A percentile compares a stretch with the other conserved stretches of the same genome.
Conservation (phyloP, 2,888 invertebrate species). For the Lumbricus terrestris region DNA sequence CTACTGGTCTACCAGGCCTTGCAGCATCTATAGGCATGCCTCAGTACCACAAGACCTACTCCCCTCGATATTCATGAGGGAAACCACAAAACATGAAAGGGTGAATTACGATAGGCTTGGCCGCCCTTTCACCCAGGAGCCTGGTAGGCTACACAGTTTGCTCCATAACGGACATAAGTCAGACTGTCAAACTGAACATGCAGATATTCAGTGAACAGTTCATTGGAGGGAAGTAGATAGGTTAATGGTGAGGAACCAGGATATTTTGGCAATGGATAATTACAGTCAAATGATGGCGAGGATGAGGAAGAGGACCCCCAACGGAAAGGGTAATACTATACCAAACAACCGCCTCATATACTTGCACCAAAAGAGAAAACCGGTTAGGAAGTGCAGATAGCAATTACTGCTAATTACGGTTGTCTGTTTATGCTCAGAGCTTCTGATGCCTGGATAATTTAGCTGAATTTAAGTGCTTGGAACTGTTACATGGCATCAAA, state of each 20-base stretch:
- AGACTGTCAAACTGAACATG: not conserved
- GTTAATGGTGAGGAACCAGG: not conserved
- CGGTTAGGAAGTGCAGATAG: not conserved
- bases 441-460: not conserved
- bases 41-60: not conserved
- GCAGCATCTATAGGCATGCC: not conserved
- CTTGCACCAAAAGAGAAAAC: not conserved
- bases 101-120: not conserved
- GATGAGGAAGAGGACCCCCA: not conserved
- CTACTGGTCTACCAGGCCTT: not conserved
- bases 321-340: not conserved
- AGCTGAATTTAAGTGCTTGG: not conserved
- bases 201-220: not conserved
- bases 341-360: not conserved
- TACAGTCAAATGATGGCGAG: not conserved
- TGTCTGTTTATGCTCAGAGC: not conserved
- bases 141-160: not conserved
- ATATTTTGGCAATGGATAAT: not conserved
- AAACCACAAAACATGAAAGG: not conserved
- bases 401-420: not conserved
- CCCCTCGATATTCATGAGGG: too few species aligned
- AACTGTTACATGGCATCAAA: not conserved
- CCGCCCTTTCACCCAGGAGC: not conserved
- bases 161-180: not conserved
- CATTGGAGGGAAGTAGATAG: not conserved